A percentile compares a stretch with the other conserved stretches of the same genome.
These are phyloP conservation scores for Jordanella pulchra DNA, from an alignment of 2,797 vertebrate genomes.

Conservation along the genomic window DNA sequence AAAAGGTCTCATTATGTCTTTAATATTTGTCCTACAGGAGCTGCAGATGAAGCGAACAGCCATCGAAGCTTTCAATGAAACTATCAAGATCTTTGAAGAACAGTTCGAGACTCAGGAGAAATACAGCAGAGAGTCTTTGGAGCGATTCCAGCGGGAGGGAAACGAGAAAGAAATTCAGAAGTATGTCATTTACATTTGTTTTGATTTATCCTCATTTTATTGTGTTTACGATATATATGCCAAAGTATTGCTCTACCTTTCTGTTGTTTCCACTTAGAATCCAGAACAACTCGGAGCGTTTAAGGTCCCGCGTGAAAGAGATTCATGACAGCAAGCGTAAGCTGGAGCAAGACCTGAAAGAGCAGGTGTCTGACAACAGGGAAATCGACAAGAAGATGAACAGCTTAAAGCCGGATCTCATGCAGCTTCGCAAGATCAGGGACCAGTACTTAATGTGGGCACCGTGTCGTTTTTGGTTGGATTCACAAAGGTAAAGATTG, in stretches of 20 bases:
- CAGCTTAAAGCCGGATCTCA: constrained; percentile 97
- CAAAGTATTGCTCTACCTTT: background rate
- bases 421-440: constrained; percentile 96
- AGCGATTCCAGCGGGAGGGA: constrained; percentile 89
- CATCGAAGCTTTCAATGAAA: constrained; percentile 93
- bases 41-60: constrained; percentile 94
- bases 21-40: constrained; percentile 73
- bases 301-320: constrained; percentile 90
- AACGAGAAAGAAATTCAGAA: constrained; percentile 93
- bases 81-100: constrained; percentile 96
- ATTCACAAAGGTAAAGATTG: background rate
- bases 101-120: constrained; percentile 92
- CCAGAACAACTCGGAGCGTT: constrained; percentile 89
- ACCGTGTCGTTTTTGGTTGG: background rate
- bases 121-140: constrained; percentile 90
- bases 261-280: constrained; percentile 78
- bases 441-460: constrained; percentile 96
- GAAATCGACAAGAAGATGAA: constrained; percentile 99
- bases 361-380: constrained; percentile 89
- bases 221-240: background rate
- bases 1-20: background rate
- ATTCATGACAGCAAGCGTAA: constrained; percentile 93
- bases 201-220: background rate
- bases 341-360: constrained; percentile 90
- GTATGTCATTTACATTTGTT: constrained; percentile 57